Base-by-base conservation (phyloP, 2,113 vertebrate genomes). In the Rhinolophus sinicus region DNA sequence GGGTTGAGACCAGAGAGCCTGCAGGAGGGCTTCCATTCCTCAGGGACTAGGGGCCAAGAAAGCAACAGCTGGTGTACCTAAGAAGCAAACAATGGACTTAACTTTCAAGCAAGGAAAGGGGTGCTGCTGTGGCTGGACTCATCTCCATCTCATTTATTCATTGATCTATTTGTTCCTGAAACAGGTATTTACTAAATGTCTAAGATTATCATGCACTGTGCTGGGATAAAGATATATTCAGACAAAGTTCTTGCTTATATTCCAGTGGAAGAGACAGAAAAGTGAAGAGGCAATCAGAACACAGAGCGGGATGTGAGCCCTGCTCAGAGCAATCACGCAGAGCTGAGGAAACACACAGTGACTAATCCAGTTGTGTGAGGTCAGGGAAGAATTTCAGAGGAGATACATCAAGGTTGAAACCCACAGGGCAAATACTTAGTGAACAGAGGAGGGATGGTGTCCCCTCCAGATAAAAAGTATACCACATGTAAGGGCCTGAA, bases 401-500 rank as follows among this genome's bases (percentile, higher is more conserved):
- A 84, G 10, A 15, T 3, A 13, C 26, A 38, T 47, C 22, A 67
- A 33, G 93, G n/a, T n/a, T 67, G 47, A 88, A 86, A 50, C 24
- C 30, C 24, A 56, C 30, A 72, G 4, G 15, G 21, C 30, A 86
- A 28, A 64, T 40, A 54, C 30, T 81, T 64, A 62, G 58, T 82
- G 35, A 92, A 28, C 44, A 47, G 35, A 82, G 4, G 78, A 62
- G 15, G 9, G 5, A 47, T 24, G 35, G 30, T n/a, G 35, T 56
- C 2, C 14, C 13, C 24, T 65, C n/a, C 8, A 38, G 44, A 18
- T 5, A n/a, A 2, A 16, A 9, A 5, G 35, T 2, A 12, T 5
- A 10, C 19, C 12, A 18, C 1, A 5, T 40, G 10, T n/a, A 72
- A 67, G 67, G 22, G 52, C 3, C 3, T n/a, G 5, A 69, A 96